Base-by-base conservation (phyloP, 2,888 invertebrate genomes). In the Campoletis raptor region DNA sequence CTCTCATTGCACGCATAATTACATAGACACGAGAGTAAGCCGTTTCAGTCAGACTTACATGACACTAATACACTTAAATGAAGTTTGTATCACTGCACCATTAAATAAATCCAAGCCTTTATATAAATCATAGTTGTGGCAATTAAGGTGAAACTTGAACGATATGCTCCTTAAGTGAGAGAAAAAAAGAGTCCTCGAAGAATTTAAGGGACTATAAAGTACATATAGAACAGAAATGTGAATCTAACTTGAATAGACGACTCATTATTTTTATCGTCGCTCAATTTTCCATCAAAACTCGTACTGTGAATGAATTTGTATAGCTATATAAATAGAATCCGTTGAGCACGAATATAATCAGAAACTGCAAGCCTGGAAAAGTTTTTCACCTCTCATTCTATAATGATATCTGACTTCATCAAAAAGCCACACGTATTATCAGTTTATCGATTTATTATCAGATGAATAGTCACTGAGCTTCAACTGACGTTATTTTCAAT, bases 1-100 rank as follows among this genome's bases (percentile, higher is more conserved):
- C 80, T 77, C 80, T 70, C 76, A 57, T 83, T 70, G 76, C 79
- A 76, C 85, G 80, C 66, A 54, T 83, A 86, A 86, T 86, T 86
- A 80, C 85, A 69, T 76, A 82, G 74, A 70, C 83, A 66, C 79
- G n/a, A 64, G 64, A 66, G 79, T 80, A 83, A 83, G 57, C 83
- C 85, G 82, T 82, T 85, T 72, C 66, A 77, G 66, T 54, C 79
- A 70, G 69, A 85, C 74, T 85, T 79, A 74, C 69, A 70, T 81
- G 45, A 42, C 36, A 70, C 70, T 66, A 54, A 66, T 67, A 54
- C 57, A 40, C 21, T 64, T 57, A 24, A 69, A 74, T 42, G 52
- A 73, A 74, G 74, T 42, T 54, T 40, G 24, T 30, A 52, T 36
- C 24, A 45, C 15, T 61, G 54, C 61, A 21, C n/a, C 48, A 18